Percentiles rank a stretch among this genome's conserved stretches.
Conservation (phyloP, 2,888 invertebrate genomes). For the Danaus chrysippus region DNA sequence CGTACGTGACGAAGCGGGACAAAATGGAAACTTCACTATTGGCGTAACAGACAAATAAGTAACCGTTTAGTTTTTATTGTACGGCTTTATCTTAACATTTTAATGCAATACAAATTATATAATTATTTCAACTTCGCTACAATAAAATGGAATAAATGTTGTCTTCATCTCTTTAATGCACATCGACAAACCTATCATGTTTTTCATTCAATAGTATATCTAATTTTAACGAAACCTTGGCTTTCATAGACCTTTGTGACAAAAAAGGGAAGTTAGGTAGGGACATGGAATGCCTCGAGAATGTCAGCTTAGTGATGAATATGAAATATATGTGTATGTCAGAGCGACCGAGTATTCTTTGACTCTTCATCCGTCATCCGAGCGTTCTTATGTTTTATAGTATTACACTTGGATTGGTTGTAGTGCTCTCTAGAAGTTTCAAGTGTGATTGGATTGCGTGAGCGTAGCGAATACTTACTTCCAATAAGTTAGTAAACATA, state of each 20-base stretch:
- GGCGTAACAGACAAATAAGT: conserved; percentile 70
- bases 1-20: conserved; percentile 73
- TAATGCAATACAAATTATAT: too few species aligned
- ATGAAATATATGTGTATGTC: conserved; percentile 25
- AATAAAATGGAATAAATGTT: too few species aligned
- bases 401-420: conserved; percentile 27
- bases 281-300: conserved; percentile 2
- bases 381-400: conserved; percentile 26
- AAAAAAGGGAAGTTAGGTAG: conserved; percentile 11
- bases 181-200: conserved; percentile 18
- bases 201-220: conserved; percentile 20
- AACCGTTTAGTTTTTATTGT: conserved; percentile 52
- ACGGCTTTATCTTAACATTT: too few species aligned
- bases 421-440: conserved; percentile 26
- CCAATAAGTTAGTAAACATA: not conserved
- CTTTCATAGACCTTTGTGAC: conserved; percentile 15
- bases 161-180: not conserved
- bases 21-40: conserved; percentile 72
- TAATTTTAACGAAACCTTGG: conserved; percentile 22
- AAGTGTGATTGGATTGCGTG: conserved; percentile 30
- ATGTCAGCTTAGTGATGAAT: conserved; percentile 9
- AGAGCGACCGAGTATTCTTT: conserved; percentile 22
- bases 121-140: too few species aligned
- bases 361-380: conserved; percentile 26
- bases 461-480: conserved; percentile 10